Evolutionary conservation across 2,888 invertebrate genomes (phyloP).

Genomic region (Galerucella nymphaeae): DNA sequence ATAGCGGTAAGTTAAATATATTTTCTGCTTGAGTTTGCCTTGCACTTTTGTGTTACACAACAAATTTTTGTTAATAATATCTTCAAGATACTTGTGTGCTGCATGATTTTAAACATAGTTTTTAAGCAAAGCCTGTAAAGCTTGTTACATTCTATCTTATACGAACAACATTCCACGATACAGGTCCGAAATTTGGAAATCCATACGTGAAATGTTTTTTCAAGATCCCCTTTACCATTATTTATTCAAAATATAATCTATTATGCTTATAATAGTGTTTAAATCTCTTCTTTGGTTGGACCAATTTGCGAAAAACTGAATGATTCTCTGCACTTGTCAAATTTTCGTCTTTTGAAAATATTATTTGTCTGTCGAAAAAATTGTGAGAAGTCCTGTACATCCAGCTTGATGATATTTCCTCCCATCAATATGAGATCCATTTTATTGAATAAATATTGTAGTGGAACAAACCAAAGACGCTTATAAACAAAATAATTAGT

Average conservation of each 20-base stretch:
- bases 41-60: constrained; percentile 7
- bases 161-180: neutral
- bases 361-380: too few relatives aligned
- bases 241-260: too few relatives aligned
- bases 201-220: neutral
- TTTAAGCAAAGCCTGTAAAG: neutral
- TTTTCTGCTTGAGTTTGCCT: neutral
- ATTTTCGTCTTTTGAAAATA: too few relatives aligned
- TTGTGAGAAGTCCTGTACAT: too few relatives aligned
- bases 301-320: neutral
- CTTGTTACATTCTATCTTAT: neutral
- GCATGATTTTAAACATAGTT: constrained; percentile 1
- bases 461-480: too few relatives aligned
- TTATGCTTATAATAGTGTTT: neutral
- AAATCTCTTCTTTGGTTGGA: neutral
- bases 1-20: constrained; percentile 8
- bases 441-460: too few relatives aligned
- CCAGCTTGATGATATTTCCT: too few relatives aligned
- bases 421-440: too few relatives aligned
- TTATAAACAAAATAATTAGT: too few relatives aligned
- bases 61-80: neutral
- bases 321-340: too few relatives aligned
- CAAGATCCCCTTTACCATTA: too few relatives aligned
- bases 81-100: neutral
- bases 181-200: neutral